Evolutionary conservation across 2,888 invertebrate species (phyloP).

Genomic region (Drosophila mettleri): DNA sequence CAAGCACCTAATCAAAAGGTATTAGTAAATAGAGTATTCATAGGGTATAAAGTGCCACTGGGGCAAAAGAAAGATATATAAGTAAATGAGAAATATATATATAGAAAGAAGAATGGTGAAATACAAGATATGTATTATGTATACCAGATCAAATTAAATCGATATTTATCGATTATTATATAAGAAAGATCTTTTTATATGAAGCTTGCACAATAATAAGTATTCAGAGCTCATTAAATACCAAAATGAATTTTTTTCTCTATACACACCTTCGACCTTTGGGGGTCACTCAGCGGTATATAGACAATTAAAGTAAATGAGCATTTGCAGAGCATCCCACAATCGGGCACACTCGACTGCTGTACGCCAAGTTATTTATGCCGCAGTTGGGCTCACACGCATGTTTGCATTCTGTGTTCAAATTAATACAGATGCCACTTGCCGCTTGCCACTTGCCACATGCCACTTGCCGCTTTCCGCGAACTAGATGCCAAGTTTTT

Average conservation of each 20-base stretch:
- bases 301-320: too few relatives aligned
- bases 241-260: too few relatives aligned
- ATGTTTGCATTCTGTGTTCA: slow-evolving; percentile 37
- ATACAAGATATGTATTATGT: too few relatives aligned
- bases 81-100: not conserved
- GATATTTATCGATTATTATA: not conserved
- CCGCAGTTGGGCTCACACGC: slow-evolving; percentile 33
- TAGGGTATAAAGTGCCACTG: too few relatives aligned
- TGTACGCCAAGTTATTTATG: not conserved
- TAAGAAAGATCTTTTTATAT: too few relatives aligned
- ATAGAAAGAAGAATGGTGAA: too few relatives aligned
- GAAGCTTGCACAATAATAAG: too few relatives aligned
- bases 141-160: not conserved
- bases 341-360: not conserved
- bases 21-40: not conserved
- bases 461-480: slow-evolving; percentile 21
- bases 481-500: slow-evolving; percentile 25
- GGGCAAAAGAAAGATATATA: too few relatives aligned
- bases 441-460: slow-evolving; percentile 24
- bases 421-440: slow-evolving; percentile 55
- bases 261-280: too few relatives aligned
- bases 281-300: not conserved
- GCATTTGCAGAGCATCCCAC: not conserved
- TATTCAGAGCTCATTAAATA: too few relatives aligned
- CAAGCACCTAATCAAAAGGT: slow-evolving; percentile 1